A percentile compares a stretch with the other conserved stretches of the same genome.
Evolutionary conservation across 2,888 invertebrate genomes (phyloP).

Genomic region (Erebia epiphron): DNA sequence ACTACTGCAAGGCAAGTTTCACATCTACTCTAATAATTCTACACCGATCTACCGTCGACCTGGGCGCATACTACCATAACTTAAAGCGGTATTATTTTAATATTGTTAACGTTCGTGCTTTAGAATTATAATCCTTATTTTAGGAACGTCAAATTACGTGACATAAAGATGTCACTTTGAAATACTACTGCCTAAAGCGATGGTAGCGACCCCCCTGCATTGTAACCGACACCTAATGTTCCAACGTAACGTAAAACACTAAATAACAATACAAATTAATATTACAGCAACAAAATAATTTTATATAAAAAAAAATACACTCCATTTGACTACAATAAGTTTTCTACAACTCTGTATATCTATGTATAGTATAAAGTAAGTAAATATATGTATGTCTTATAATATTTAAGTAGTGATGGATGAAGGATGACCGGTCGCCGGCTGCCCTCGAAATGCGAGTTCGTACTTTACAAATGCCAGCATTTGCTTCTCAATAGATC

Average conservation of each 20-base stretch:
- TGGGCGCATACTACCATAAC: too few species aligned
- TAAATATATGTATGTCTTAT: conserved; percentile 52
- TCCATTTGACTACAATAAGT: conserved; percentile 68
- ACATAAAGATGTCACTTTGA: too few species aligned
- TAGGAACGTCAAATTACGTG: too few species aligned
- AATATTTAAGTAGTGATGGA: conserved; percentile 57
- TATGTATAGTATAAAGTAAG: conserved; percentile 44
- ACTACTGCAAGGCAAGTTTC: background rate
- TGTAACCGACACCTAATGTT: conserved; percentile 46
- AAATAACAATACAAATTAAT: conserved; percentile 79
- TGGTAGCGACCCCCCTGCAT: background rate
- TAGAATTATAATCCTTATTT: too few species aligned
- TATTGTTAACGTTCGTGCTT: too few species aligned
- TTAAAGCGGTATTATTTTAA: too few species aligned
- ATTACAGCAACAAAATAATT: conserved; percentile 71
- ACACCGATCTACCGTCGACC: background rate
- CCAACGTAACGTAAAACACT: conserved; percentile 71
- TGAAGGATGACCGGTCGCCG: conserved; percentile 38
- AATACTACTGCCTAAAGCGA: too few species aligned
- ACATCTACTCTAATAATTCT: background rate
- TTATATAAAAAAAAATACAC: conserved; percentile 60
- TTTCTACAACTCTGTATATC: conserved; percentile 53
- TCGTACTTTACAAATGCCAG: conserved; percentile 27
- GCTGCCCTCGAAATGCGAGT: conserved; percentile 32
- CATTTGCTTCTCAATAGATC: background rate